Percentiles rank a stretch among this genome's conserved stretches.
Evolutionary conservation across 64 coral and sea anemone species (phyloP).

Genomic region (Hydrozoanthus tunicans): DNA sequence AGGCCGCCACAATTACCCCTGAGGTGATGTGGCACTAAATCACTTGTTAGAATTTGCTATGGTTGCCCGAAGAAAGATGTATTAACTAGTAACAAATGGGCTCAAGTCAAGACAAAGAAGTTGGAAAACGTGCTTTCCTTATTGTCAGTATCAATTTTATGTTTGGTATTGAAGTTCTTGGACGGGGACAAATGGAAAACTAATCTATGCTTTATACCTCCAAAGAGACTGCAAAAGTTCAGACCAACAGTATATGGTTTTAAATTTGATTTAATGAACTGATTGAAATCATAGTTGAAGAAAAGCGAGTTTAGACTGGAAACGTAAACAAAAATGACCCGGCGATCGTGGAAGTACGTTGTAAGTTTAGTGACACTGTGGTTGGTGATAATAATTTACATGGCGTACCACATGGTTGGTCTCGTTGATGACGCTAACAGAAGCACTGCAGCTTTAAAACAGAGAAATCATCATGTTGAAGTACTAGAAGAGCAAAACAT

Average conservation of each 20-base stretch:
- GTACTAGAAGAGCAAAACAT: constrained; percentile 64
- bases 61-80: no score
- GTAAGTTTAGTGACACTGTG: constrained; percentile 67
- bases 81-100: no score
- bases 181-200: no score
- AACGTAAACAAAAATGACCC: constrained; percentile 45
- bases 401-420: constrained; percentile 81
- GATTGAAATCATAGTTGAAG: neutral
- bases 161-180: no score
- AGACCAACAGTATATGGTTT: neutral
- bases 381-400: constrained; percentile 74
- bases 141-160: no score
- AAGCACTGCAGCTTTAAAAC: constrained; percentile 44
- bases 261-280: neutral
- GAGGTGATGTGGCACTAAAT: constrained; percentile 1
- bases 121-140: no score
- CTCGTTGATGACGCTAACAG: constrained; percentile 72
- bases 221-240: neutral
- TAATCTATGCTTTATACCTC: neutral
- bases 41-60: neutral
- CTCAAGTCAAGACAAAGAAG: no score
- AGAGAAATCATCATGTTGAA: constrained; percentile 68
- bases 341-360: constrained; percentile 83
- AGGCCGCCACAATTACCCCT: neutral
- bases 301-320: neutral